Evolutionary conservation across 1,140 invertebrate species (phyloP).

Genomic region (Neotoxoptera formosana): DNA sequence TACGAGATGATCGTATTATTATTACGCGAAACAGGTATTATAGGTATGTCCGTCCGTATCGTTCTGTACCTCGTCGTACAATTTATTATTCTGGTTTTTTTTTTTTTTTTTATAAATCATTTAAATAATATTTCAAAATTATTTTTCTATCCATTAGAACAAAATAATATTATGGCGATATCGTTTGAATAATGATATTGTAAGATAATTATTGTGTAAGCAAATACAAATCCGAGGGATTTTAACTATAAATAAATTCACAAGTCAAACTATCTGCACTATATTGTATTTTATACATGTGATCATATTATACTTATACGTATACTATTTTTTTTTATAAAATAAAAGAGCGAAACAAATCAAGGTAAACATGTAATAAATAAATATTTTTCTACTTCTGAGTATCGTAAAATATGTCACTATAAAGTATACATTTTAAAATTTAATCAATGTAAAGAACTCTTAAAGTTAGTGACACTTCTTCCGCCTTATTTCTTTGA

Average conservation of each 20-base stretch:
- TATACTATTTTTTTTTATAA: neutral
- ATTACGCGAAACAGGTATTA: neutral
- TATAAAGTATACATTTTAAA: neutral
- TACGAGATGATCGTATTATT: neutral
- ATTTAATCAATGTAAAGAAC: neutral
- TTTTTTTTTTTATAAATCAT: slow-evolving; percentile 6
- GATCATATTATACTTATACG: neutral
- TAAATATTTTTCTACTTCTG: neutral
- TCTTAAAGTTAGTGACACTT: neutral
- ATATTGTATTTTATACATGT: neutral
- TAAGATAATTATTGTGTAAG: neutral
- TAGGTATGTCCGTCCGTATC: neutral
- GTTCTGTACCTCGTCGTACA: neutral
- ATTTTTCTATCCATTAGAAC: neutral
- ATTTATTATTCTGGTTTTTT: slow-evolving; percentile 12
- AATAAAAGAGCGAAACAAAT: neutral
- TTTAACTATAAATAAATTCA: neutral
- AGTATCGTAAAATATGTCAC: neutral
- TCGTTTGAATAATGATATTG: neutral
- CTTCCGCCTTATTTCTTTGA: neutral
- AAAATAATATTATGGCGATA: neutral
- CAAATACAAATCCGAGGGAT: neutral
- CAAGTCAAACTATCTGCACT: neutral
- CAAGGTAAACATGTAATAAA: neutral
- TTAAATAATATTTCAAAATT: neutral